Percentiles rank a stretch among this genome's conserved stretches.
These are phyloP conservation scores for Cepaea nemoralis DNA, from an alignment of 1,140 invertebrate genomes.

Conservation along the genomic window DNA sequence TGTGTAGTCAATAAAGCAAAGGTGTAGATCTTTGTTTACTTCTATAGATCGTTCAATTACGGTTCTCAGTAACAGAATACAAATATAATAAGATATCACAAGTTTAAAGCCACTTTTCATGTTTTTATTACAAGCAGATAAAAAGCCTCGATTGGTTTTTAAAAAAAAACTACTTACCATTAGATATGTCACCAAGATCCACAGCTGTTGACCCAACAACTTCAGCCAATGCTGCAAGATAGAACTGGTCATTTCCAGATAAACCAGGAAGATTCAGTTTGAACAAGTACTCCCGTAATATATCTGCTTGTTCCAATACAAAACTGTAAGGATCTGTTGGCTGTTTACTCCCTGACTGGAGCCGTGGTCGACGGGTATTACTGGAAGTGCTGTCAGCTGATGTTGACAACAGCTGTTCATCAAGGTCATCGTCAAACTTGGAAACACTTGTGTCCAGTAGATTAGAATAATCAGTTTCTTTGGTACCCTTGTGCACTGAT, in stretches of 20 bases:
- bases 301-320: constrained; percentile 68
- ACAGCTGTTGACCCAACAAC: constrained; percentile 83
- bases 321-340: constrained; percentile 62
- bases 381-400: constrained; percentile 53
- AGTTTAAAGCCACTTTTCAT: too few species aligned
- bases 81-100: too few species aligned
- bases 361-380: constrained; percentile 36
- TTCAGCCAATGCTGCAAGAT: constrained; percentile 95
- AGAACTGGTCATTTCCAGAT: constrained; percentile 98
- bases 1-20: too few species aligned
- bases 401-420: constrained; percentile 70
- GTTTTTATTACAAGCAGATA: too few species aligned
- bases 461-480: constrained; percentile 84
- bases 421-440: constrained; percentile 64
- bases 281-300: constrained; percentile 88
- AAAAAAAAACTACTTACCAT: too few species aligned
- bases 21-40: too few species aligned
- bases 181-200: constrained; percentile 65
- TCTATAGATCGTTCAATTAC: too few species aligned
- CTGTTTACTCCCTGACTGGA: constrained; percentile 14
- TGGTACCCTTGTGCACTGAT: constrained; percentile 20
- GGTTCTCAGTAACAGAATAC: too few species aligned
- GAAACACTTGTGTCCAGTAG: constrained; percentile 78
- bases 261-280: constrained; percentile 96
- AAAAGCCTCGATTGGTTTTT: too few species aligned